Evolutionary conservation across 2,888 invertebrate genomes (phyloP), one percentile per base, ranked within the genome.

Genomic region (Seladonia tumulorum): DNA sequence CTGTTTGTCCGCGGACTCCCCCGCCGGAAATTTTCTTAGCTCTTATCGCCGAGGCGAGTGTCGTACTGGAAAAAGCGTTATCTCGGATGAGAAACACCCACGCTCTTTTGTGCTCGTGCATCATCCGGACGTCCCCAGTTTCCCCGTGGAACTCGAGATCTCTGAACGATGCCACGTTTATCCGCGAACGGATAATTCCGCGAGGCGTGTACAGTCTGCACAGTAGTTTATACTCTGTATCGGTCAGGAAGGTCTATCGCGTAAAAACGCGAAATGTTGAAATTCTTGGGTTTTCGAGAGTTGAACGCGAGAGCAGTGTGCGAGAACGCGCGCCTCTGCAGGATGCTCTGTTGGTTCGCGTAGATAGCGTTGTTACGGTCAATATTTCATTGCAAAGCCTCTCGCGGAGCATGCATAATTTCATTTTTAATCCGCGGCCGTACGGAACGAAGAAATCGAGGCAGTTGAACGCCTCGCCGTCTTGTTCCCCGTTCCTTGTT

Each of bases 381-480:
- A 82, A 90, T 89, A 89, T 87, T 89, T 89, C 82, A 84, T 77
- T 45, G 79, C 74, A 53, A 82, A 78, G 70, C 76, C 75, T 47
- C 14, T 29, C 73, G 70, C 22, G 53, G 76, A 66, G 60, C 73
- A 66, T 83, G 83, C 79, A 79, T 89, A 89, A 89, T 89, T 86
- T 83, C 45, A 83, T 85, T 89, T 85, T 89, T 89, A 89, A 89
- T 89, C 86, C 84, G 60, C 29, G 29, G 29, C 53, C 49, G 73
- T 72, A 77, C 49, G 72, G 79, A 87, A 76, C 73, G 72, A 63
- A 75, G 75, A 63, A 76, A 71, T 57, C 35, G 16, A 72, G n/a
- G 25, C 25, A 57, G 53, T 22, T 74, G 42, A 16, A 10, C 57
- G 22, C 14, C 42, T 1, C 18, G 57, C 29, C 35, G 45, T 45